phyloP scores from a whole-genome alignment of 2,113 vertebrate species.

The Hemiscyllium ocellatum region DNA sequence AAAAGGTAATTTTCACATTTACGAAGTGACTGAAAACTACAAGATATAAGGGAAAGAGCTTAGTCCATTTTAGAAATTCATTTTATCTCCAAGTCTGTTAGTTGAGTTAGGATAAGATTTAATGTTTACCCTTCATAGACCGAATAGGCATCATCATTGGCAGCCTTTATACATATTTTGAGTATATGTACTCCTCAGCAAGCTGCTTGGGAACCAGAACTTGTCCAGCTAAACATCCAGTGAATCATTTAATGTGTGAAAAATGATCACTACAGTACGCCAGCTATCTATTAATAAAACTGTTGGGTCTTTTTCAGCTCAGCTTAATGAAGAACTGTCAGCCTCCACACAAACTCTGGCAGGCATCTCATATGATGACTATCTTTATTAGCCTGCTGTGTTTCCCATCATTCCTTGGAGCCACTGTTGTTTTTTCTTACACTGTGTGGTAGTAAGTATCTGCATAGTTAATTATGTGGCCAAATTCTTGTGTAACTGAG shows the following conservation, averaged over 20 bases:
- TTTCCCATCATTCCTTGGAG: conserved; percentile 82
- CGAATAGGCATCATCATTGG: not conserved
- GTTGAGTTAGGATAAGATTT: not conserved
- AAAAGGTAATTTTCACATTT: conserved; percentile 63
- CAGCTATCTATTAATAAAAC: not conserved
- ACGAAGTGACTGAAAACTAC: not conserved
- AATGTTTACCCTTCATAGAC: not conserved
- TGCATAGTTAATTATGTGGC: not conserved
- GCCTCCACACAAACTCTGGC: conserved; percentile 78
- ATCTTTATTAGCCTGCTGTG: conserved; percentile 83
- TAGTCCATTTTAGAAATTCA: conserved; percentile 4
- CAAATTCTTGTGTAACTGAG: not conserved
- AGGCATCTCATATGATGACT: conserved; percentile 81
- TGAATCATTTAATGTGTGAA: too few species aligned
- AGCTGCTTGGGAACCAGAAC: not conserved
- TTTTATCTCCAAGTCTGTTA: not conserved
- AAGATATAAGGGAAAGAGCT: not conserved
- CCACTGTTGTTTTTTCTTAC: conserved; percentile 72
- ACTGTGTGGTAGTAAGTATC: conserved; percentile 84
- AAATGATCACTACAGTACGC: not conserved
- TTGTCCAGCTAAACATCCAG: not conserved
- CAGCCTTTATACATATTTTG: not conserved
- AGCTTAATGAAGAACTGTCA: conserved; percentile 91
- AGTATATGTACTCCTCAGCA: not conserved
- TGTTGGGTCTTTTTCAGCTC: conserved; percentile 53